Conservation (phyloP, 2,113 vertebrate genomes). For the Mandrillus leucophaeus region DNA sequence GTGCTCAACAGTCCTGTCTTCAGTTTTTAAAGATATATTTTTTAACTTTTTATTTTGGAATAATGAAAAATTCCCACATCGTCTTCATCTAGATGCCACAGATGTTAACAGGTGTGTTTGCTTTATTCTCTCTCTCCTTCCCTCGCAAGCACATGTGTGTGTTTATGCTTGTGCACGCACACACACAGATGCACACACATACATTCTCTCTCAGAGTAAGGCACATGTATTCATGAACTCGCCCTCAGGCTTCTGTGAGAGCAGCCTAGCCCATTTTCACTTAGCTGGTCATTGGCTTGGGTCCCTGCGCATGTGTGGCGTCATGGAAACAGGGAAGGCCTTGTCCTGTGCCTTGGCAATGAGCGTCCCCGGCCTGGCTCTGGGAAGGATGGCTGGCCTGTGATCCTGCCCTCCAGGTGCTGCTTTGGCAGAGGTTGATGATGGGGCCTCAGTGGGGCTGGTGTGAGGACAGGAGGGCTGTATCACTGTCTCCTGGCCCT, state of each 20-base stretch:
- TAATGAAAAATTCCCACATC: not conserved
- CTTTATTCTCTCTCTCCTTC: not conserved
- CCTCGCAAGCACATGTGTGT: too few species aligned
- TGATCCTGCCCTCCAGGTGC: too few species aligned
- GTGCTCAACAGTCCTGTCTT: not conserved
- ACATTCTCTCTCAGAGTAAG: not conserved
- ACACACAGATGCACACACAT: too few species aligned
- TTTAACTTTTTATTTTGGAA: not conserved
- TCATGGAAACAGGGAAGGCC: not conserved
- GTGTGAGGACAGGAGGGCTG: not conserved
- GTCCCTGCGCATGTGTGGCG: not conserved
- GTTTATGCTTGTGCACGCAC: accelerated
- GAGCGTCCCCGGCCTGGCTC: not conserved
- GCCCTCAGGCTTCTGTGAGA: too few species aligned
- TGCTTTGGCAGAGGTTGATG: not conserved
- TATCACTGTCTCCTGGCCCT: not conserved
- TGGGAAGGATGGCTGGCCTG: too few species aligned
- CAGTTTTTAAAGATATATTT: not conserved
- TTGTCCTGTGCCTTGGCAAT: accelerated
- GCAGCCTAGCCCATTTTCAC: not conserved
- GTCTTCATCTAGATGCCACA: accelerated
- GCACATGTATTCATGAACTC: accelerated
- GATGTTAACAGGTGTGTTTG: accelerated
- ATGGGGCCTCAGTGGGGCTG: not conserved
- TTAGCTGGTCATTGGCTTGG: not conserved